A percentile compares a stretch with the other conserved stretches of the same genome.
These are phyloP conservation scores for Nyctalus aviator DNA, from an alignment of 2,797 vertebrate species.

Conservation along the genomic window DNA sequence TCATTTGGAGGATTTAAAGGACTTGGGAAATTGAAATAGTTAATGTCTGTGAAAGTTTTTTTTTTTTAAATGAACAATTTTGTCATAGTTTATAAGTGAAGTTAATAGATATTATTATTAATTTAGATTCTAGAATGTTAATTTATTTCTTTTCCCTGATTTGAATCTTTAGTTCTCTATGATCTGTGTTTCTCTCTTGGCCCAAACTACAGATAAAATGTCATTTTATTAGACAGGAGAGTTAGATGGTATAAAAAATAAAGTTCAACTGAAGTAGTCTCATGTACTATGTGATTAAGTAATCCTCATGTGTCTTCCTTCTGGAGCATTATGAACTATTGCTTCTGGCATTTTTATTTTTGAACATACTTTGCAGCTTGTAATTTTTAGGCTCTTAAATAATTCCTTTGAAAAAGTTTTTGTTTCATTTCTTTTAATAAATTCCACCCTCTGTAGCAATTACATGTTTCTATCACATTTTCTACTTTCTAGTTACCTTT, in stretches of 20 bases:
- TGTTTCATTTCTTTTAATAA: slow-evolving; percentile 44
- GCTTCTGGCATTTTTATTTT: slow-evolving; percentile 52
- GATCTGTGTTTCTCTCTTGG: background rate
- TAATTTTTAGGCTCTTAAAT: slow-evolving; percentile 51
- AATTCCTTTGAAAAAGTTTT: background rate
- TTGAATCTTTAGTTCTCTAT: slow-evolving; percentile 12
- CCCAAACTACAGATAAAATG: background rate
- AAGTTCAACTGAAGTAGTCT: background rate
- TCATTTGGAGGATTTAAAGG: slow-evolving; percentile 39
- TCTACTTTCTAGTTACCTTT: slow-evolving; percentile 44
- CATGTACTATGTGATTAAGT: slow-evolving; percentile 30
- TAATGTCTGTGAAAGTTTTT: slow-evolving; percentile 35
- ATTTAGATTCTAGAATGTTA: slow-evolving; percentile 17
- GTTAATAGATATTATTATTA: slow-evolving; percentile 47
- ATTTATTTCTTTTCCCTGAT: slow-evolving; percentile 31
- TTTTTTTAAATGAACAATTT: slow-evolving; percentile 11
- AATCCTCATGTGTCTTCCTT: background rate
- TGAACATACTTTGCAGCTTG: slow-evolving; percentile 39
- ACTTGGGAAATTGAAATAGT: slow-evolving; percentile 32
- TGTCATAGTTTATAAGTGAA: slow-evolving; percentile 45
- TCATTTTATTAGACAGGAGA: background rate
- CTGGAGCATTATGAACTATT: background rate
- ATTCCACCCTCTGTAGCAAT: background rate
- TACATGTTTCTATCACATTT: slow-evolving; percentile 60
- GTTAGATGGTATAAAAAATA: slow-evolving; percentile 28